Evolutionary conservation across 2,113 vertebrate species (phyloP).

Genomic region (Archilochus colubris): DNA sequence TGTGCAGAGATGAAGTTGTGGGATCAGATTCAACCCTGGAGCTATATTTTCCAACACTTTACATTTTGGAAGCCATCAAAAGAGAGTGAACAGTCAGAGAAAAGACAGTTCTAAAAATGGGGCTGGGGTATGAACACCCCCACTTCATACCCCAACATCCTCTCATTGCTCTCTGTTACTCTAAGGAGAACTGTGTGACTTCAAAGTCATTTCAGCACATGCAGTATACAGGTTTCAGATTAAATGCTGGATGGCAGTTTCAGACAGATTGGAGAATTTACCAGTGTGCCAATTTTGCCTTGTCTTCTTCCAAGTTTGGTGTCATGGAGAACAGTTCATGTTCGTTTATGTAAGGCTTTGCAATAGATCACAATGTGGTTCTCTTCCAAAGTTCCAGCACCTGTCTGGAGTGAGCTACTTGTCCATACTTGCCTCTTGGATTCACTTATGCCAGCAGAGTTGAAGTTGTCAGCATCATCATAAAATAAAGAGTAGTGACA

Average conservation of each 20-base stretch:
- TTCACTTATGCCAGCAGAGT: neutral
- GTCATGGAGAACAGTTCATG: neutral
- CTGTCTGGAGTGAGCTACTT: neutral
- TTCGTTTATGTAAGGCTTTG: constrained; percentile 26
- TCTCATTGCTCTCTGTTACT: neutral
- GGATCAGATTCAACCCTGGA: neutral
- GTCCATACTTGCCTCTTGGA: neutral
- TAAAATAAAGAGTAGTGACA: neutral
- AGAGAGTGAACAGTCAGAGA: neutral
- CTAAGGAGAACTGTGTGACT: neutral
- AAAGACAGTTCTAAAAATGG: neutral
- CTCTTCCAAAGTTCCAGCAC: neutral
- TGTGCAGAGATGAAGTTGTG: neutral
- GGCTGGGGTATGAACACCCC: neutral
- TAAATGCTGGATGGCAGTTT: neutral
- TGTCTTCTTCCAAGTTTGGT: constrained; percentile 16
- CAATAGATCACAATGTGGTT: neutral
- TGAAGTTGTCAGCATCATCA: neutral
- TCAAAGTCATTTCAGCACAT: neutral
- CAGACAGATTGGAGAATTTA: neutral
- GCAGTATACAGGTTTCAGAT: neutral
- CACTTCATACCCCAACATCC: neutral
- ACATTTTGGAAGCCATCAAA: neutral
- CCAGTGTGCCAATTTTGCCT: neutral
- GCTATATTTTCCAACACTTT: neutral